Conservation (phyloP, 2,888 invertebrate genomes). For the Mylabris sibirica region DNA sequence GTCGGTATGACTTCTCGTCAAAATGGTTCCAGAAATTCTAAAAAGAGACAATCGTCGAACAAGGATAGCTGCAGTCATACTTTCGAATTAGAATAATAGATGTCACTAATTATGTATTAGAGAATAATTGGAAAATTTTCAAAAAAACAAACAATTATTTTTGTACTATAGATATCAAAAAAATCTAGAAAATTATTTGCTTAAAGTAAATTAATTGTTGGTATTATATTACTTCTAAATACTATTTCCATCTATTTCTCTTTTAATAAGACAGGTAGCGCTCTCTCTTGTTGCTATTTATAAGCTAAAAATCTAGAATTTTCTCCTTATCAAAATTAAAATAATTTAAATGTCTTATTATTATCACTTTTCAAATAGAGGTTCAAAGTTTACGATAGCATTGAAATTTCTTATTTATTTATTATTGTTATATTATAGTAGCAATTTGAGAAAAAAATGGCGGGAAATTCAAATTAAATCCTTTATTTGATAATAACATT, state of each 20-base stretch:
- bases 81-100: neutral
- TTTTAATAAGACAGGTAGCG: neutral
- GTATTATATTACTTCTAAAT: too few species aligned
- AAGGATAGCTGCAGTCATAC: neutral
- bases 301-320: neutral
- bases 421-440: neutral
- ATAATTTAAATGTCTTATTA: neutral
- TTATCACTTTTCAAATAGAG: neutral
- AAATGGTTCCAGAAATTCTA: constrained; percentile 30
- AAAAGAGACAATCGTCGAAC: neutral
- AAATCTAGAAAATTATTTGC: too few species aligned
- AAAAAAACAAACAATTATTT: neutral
- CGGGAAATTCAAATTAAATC: neutral
- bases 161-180: neutral
- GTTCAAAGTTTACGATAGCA: neutral
- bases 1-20: constrained; percentile 21
- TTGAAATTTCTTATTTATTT: neutral
- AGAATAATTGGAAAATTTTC: neutral
- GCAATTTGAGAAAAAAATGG: neutral
- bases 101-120: neutral
- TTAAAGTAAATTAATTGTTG: neutral
- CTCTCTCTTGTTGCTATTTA: neutral
- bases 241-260: neutral
- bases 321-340: neutral
- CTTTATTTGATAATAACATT: neutral